Percentiles rank a stretch among this genome's conserved stretches.
phyloP scores from a whole-genome alignment of 2,888 invertebrate species.

The Acanthococcus lagerstroemiae region DNA sequence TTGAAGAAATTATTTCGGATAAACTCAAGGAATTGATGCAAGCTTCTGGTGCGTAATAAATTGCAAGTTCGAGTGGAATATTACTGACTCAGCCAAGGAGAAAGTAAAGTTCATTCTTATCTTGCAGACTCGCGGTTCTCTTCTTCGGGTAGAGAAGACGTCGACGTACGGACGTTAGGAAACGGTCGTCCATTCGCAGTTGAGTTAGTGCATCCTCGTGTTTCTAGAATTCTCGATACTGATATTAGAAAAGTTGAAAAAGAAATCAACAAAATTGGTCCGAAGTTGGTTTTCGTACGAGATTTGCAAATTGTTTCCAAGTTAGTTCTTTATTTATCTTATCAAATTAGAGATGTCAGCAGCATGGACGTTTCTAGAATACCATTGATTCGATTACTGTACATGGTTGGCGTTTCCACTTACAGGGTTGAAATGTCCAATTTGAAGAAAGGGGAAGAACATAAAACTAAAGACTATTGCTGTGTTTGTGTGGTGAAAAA shows the following conservation, averaged over 20 bases:
- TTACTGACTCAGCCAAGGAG: too few relatives aligned
- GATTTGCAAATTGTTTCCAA: slow-evolving; percentile 47
- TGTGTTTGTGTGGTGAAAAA: slow-evolving; percentile 54
- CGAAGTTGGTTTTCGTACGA: slow-evolving; percentile 46
- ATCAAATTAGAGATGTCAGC: too few relatives aligned
- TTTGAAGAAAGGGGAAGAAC: slow-evolving; percentile 77
- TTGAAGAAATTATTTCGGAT: slow-evolving; percentile 76
- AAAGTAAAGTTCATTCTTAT: neutral
- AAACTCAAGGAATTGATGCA: slow-evolving; percentile 52
- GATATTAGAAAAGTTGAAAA: slow-evolving; percentile 50
- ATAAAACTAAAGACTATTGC: slow-evolving; percentile 76
- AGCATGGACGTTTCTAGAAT: neutral
- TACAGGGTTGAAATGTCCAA: slow-evolving; percentile 54
- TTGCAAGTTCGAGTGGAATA: too few relatives aligned
- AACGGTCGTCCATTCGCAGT: slow-evolving; percentile 86
- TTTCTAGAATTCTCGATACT: slow-evolving; percentile 45
- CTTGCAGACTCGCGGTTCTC: slow-evolving; percentile 50
- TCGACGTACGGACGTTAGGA: slow-evolving; percentile 89
- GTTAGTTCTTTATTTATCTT: too few relatives aligned
- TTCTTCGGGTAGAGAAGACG: slow-evolving; percentile 91
- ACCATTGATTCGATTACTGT: neutral
- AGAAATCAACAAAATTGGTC: slow-evolving; percentile 46
- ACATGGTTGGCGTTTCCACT: neutral
- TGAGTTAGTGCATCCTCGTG: slow-evolving; percentile 62
- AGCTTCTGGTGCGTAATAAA: slow-evolving; percentile 42